Conservation (phyloP, 1,140 invertebrate genomes). For the Drosophila sp. region DNA sequence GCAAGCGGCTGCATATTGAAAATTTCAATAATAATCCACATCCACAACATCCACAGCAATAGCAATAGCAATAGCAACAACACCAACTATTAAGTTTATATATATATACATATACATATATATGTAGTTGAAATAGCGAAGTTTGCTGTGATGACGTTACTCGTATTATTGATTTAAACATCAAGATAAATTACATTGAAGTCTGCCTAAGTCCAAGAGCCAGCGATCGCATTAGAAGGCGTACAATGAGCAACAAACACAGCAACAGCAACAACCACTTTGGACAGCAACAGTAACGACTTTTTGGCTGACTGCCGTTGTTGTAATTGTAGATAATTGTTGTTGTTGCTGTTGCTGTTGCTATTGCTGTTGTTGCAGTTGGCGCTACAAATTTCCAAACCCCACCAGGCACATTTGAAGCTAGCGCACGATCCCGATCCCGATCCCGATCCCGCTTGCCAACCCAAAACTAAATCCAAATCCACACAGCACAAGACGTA, state of each 20-base stretch:
- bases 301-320: constrained; percentile 66
- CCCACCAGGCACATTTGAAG: constrained; percentile 76
- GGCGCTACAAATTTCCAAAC: constrained; percentile 80
- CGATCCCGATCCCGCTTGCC: constrained; percentile 15
- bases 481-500: constrained; percentile 40
- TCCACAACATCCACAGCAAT: constrained; percentile 38
- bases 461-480: constrained; percentile 38
- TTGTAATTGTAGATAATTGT: constrained; percentile 82
- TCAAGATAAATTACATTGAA: constrained; percentile 82
- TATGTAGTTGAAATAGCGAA: constrained; percentile 25
- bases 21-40: constrained; percentile 71
- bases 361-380: constrained; percentile 41
- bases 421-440: constrained; percentile 68
- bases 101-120: constrained; percentile 14
- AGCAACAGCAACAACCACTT: constrained; percentile 25
- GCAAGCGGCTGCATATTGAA: constrained; percentile 72
- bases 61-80: constrained; percentile 41
- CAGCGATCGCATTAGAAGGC: constrained; percentile 55
- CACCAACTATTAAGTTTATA: constrained; percentile 35
- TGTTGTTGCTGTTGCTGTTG: constrained; percentile 56
- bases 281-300: constrained; percentile 60
- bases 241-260: constrained; percentile 15
- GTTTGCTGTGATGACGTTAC: constrained; percentile 71
- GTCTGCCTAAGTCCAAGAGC: constrained; percentile 40
- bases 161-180: constrained; percentile 83